Evolutionary conservation across 2,888 invertebrate genomes (phyloP).

Genomic region (Microctonus aethiopoides): DNA sequence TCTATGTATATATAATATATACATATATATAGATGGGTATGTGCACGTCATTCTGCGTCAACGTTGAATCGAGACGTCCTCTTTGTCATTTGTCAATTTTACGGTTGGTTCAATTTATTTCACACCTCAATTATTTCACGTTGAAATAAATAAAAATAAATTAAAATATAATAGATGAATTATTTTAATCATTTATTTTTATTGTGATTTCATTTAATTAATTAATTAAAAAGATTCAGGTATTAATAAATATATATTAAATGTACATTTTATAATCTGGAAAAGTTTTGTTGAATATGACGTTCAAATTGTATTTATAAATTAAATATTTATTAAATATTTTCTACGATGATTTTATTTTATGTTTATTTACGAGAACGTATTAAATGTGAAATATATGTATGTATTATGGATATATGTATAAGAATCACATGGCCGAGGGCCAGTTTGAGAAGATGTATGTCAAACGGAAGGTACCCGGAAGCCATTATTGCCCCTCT

Average conservation of each 20-base stretch:
- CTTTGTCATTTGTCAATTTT: not conserved
- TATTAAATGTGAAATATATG: not conserved
- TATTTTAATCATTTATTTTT: too few relatives aligned
- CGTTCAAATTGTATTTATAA: not conserved
- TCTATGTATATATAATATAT: not conserved
- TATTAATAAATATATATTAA: too few relatives aligned
- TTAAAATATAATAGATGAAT: not conserved
- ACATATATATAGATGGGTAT: slow-evolving; percentile 9
- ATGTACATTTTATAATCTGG: too few relatives aligned
- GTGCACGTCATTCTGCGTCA: slow-evolving; percentile 16
- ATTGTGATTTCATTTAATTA: too few relatives aligned
- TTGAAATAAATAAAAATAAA: not conserved
- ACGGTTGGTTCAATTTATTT: not conserved
- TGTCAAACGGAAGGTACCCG: slow-evolving; percentile 64
- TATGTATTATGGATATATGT: too few relatives aligned
- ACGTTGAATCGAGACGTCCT: slow-evolving; percentile 16
- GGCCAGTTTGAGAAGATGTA: slow-evolving; percentile 59
- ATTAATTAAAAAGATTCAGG: too few relatives aligned
- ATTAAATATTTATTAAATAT: not conserved
- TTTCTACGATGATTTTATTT: not conserved
- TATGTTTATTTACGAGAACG: not conserved
- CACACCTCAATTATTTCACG: not conserved
- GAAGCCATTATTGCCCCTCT: slow-evolving; percentile 65
- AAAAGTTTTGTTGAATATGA: too few relatives aligned
- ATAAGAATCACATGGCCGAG: slow-evolving; percentile 44